Evolutionary conservation across 2,888 invertebrate genomes (phyloP).

Genomic region (Euplexia lucipara): DNA sequence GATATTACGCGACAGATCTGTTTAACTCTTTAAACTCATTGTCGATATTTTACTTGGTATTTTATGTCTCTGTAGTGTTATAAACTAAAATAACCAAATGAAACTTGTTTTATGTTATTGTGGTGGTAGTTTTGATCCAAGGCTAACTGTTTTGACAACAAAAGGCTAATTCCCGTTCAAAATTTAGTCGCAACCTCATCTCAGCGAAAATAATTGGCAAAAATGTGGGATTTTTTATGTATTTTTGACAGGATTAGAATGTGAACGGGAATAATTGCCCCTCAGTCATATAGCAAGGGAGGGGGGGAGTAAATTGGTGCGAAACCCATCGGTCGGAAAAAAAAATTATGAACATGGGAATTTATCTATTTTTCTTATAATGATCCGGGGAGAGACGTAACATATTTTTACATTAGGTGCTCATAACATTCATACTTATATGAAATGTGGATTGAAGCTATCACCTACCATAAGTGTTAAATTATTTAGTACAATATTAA

Average conservation of each 20-base stretch:
- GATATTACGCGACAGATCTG: conserved; percentile 54
- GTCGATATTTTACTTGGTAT: conserved; percentile 34
- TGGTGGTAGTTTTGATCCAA: conserved; percentile 39
- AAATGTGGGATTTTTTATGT: too few relatives aligned
- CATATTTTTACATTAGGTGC: conserved; percentile 22
- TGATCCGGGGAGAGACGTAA: too few relatives aligned
- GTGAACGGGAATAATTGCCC: too few relatives aligned
- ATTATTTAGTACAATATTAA: conserved; percentile 59
- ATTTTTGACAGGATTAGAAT: too few relatives aligned
- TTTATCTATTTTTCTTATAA: background rate
- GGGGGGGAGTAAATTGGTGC: too few relatives aligned
- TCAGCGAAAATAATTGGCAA: background rate
- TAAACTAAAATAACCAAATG: conserved; percentile 30
- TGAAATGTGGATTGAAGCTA: conserved; percentile 40
- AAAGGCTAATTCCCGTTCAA: too few relatives aligned
- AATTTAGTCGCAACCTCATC: too few relatives aligned
- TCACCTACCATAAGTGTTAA: conserved; percentile 14
- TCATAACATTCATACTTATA: conserved; percentile 7
- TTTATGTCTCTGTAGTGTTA: conserved; percentile 6
- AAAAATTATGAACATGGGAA: too few relatives aligned
- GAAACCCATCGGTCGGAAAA: too few relatives aligned
- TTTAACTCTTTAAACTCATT: conserved; percentile 10
- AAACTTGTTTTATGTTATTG: conserved; percentile 5
- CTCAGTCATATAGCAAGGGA: too few relatives aligned
- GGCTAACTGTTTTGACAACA: background rate